These are phyloP conservation scores for Pteromalus puparum DNA, from an alignment of 1,140 invertebrate genomes.

Conservation along the genomic window DNA sequence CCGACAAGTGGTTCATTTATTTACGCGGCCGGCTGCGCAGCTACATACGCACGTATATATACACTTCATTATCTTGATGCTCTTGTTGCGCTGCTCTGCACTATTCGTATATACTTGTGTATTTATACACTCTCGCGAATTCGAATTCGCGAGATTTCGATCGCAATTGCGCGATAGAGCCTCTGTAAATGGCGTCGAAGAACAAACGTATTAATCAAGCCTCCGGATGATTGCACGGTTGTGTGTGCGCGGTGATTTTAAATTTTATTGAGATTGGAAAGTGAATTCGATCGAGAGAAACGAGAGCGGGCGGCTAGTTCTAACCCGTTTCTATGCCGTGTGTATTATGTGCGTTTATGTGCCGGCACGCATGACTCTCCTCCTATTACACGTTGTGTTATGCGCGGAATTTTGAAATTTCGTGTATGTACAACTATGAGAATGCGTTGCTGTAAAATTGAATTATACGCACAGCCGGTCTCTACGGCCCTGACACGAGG, in stretches of 20 bases:
- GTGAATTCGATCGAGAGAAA: background rate
- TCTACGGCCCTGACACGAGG: background rate
- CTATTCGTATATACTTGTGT: background rate
- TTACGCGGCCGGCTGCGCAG: background rate
- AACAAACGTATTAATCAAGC: constrained; percentile 46
- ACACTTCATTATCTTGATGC: constrained; percentile 39
- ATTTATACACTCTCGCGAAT: constrained; percentile 31
- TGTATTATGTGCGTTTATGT: background rate
- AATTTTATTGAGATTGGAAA: constrained; percentile 20
- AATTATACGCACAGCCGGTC: background rate
- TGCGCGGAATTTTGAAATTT: constrained; percentile 8
- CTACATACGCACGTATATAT: too few species aligned
- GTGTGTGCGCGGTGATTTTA: constrained; percentile 5
- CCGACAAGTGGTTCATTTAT: constrained; percentile 19
- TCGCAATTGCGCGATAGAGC: constrained; percentile 20
- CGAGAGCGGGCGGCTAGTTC: background rate
- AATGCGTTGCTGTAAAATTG: too few species aligned
- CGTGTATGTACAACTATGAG: background rate
- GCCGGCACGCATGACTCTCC: background rate
- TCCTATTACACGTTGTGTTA: background rate
- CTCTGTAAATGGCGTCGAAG: constrained; percentile 8
- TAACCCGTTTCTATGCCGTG: background rate
- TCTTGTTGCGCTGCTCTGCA: background rate
- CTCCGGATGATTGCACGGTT: constrained; percentile 34
- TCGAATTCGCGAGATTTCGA: constrained; percentile 34